A percentile compares a stretch with the other conserved stretches of the same genome.
phyloP scores from a whole-genome alignment of 2,113 vertebrate genomes.

The Poicephalus meyeri region DNA sequence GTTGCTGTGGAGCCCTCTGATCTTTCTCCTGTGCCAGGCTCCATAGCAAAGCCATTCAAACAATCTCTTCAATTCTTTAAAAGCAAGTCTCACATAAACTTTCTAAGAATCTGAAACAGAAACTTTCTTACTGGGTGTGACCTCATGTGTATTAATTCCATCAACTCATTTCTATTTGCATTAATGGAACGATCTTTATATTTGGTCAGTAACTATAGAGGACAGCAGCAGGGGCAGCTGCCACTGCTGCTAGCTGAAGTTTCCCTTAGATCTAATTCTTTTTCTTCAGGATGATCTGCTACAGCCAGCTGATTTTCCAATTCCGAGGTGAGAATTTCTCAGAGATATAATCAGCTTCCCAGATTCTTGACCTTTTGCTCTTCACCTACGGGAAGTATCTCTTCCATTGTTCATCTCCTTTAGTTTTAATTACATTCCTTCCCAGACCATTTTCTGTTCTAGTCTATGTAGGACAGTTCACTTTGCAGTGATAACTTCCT shows the following conservation, averaged over 20 bases:
- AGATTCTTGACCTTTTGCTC: constrained; percentile 55
- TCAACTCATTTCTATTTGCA: background rate
- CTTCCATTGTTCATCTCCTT: constrained; percentile 56
- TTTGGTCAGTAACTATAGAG: background rate
- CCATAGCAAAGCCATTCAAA: background rate
- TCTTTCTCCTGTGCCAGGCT: background rate
- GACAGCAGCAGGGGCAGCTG: background rate
- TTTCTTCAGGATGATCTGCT: constrained; percentile 18
- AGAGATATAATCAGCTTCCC: constrained; percentile 47
- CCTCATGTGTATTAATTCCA: background rate
- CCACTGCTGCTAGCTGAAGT: background rate
- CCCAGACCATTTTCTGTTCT: constrained; percentile 60
- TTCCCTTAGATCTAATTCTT: background rate
- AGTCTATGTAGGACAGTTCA: constrained; percentile 45
- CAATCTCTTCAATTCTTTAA: background rate
- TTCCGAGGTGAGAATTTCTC: constrained; percentile 13
- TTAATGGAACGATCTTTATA: background rate
- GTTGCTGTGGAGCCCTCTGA: background rate
- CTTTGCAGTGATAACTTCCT: constrained; percentile 11
- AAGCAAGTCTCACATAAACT: background rate
- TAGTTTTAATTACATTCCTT: constrained; percentile 69
- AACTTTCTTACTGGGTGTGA: background rate
- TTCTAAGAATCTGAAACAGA: background rate
- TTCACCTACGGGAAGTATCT: constrained; percentile 37
- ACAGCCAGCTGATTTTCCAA: background rate